Evolutionary conservation across 2,113 vertebrate species (phyloP).

Genomic region (Alethe diademata): DNA sequence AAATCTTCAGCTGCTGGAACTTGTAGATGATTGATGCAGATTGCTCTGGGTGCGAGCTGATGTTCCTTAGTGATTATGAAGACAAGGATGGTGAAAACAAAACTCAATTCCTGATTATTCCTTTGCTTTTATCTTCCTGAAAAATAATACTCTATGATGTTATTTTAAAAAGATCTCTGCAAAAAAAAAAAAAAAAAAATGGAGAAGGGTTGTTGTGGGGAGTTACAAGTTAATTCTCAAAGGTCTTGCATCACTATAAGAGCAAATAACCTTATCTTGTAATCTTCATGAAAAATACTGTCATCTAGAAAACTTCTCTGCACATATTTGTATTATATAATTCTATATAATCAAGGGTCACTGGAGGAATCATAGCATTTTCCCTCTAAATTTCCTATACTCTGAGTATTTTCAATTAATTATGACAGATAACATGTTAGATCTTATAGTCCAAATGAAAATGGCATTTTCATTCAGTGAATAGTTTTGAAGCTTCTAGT

Average conservation of each 20-base stretch:
- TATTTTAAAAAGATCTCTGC: neutral
- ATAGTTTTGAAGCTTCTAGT: neutral
- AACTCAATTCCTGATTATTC: neutral
- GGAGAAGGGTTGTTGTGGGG: neutral
- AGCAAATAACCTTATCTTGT: neutral
- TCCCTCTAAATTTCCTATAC: neutral
- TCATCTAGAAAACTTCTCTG: neutral
- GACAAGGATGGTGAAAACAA: neutral
- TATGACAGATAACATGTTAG: neutral
- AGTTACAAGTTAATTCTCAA: neutral
- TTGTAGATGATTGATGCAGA: neutral
- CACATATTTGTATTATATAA: neutral
- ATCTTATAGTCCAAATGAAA: neutral
- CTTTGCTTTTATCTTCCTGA: neutral
- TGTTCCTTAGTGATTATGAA: neutral
- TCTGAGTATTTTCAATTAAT: neutral
- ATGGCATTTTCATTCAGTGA: neutral
- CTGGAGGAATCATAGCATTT: neutral
- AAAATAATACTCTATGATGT: rapidly evolving
- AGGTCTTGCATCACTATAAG: neutral
- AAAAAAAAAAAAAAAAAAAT: neutral
- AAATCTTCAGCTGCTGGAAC: neutral
- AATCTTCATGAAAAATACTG: neutral
- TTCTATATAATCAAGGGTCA: neutral
- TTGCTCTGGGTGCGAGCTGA: neutral